These are phyloP conservation scores for Mesaphorura yosii DNA, from an alignment of 1,140 invertebrate genomes.

Conservation along the genomic window DNA sequence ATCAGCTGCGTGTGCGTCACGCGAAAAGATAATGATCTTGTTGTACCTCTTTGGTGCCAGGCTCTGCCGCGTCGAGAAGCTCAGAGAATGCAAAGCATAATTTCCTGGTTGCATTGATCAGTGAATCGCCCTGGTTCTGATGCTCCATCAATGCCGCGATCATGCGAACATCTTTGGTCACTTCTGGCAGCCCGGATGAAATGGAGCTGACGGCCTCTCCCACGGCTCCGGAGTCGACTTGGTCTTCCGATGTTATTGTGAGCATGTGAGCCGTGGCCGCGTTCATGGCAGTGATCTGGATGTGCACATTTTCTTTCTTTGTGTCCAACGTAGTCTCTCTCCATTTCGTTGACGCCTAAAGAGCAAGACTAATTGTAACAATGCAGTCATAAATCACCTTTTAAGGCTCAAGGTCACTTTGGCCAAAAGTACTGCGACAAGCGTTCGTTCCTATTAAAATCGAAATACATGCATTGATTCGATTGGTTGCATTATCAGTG, in stretches of 20 bases:
- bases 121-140: slow-evolving; percentile 70
- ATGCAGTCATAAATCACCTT: no score
- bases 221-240: slow-evolving; percentile 87
- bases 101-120: slow-evolving; percentile 82
- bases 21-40: no score
- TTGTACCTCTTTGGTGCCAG: slow-evolving; percentile 79
- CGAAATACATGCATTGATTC: no score
- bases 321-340: slow-evolving; percentile 87
- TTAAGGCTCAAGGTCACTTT: no score
- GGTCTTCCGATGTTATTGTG: slow-evolving; percentile 76
- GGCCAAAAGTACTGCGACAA: no score
- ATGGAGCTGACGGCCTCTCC: slow-evolving; percentile 95
- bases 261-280: slow-evolving; percentile 96
- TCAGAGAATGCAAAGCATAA: slow-evolving; percentile 90
- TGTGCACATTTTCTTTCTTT: slow-evolving; percentile 89
- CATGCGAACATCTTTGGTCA: slow-evolving; percentile 87
- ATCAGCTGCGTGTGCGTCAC: no score
- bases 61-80: slow-evolving; percentile 84
- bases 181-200: slow-evolving; percentile 87
- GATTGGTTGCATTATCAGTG: no score
- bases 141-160: slow-evolving; percentile 85
- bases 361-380: no score
- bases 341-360: slow-evolving; percentile 74
- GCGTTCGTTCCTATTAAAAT: no score
- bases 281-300: slow-evolving; percentile 97